Percentiles rank a stretch among this genome's conserved stretches.
These are phyloP conservation scores for Scarus forsteni DNA, from an alignment of 2,797 vertebrate species.

Conservation along the genomic window DNA sequence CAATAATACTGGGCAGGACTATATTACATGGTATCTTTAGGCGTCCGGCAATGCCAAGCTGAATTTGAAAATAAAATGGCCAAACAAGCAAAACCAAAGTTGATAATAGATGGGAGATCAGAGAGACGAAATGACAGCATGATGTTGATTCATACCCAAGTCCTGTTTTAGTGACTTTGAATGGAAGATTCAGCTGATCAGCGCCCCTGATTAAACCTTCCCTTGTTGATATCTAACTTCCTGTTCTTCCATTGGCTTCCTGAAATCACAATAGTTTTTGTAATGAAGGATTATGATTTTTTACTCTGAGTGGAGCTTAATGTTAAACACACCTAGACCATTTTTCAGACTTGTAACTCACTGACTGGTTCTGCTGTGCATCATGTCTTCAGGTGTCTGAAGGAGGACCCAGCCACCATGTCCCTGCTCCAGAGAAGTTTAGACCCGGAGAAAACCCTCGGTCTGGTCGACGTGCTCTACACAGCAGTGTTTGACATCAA, in stretches of 20 bases:
- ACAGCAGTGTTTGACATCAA: conserved; percentile 94
- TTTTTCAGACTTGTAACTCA: conserved; percentile 14
- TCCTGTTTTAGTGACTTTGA: neutral
- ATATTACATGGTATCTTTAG: too few species aligned
- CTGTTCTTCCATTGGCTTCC: neutral
- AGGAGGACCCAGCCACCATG: conserved; percentile 99
- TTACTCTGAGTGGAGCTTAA: neutral
- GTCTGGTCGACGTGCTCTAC: conserved; percentile 96
- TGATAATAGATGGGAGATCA: too few species aligned
- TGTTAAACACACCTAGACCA: neutral
- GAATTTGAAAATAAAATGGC: too few species aligned
- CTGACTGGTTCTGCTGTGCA: conserved; percentile 1
- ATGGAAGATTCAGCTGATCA: neutral
- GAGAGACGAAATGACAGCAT: neutral
- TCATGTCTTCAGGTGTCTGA: conserved; percentile 91
- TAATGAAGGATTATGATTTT: neutral
- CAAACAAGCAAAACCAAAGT: too few species aligned
- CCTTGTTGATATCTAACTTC: neutral
- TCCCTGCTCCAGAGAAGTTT: conserved; percentile 96
- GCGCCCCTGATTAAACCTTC: neutral
- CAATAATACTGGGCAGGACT: too few species aligned
- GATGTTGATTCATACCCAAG: neutral
- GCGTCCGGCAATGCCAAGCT: too few species aligned
- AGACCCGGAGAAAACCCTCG: conserved; percentile 97
- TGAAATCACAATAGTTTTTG: neutral